Percentiles rank a stretch among this genome's conserved stretches.
phyloP scores from a whole-genome alignment of 2,888 invertebrate species.

The Trilocha varians region DNA sequence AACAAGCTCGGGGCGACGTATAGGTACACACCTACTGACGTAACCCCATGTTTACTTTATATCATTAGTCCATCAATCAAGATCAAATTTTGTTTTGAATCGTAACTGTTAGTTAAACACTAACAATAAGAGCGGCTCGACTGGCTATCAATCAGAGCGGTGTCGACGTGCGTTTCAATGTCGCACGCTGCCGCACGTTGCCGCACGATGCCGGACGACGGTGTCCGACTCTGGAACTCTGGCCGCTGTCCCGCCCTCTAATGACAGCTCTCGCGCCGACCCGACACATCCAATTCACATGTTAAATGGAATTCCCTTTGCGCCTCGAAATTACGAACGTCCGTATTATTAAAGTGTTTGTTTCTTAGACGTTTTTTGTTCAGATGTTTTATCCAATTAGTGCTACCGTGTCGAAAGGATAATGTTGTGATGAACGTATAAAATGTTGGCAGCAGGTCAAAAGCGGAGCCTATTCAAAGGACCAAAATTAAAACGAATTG shows the following conservation, averaged over 20 bases:
- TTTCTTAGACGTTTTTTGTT: slow-evolving; percentile 64
- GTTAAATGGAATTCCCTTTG: slow-evolving; percentile 70
- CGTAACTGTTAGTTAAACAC: slow-evolving; percentile 68
- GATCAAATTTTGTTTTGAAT: slow-evolving; percentile 62
- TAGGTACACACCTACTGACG: slow-evolving; percentile 40
- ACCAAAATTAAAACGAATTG: background rate
- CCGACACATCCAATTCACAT: slow-evolving; percentile 70
- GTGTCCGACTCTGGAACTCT: slow-evolving; percentile 1
- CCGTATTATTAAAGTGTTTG: slow-evolving; percentile 68
- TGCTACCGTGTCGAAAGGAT: slow-evolving; percentile 74
- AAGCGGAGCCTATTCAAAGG: slow-evolving; percentile 48
- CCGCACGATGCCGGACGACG: background rate
- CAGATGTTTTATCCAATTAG: slow-evolving; percentile 69
- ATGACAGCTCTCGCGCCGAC: slow-evolving; percentile 53
- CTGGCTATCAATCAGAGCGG: slow-evolving; percentile 57
- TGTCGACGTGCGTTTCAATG: slow-evolving; percentile 43
- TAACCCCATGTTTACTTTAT: slow-evolving; percentile 60
- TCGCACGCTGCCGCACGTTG: slow-evolving; percentile 19
- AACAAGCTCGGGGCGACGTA: slow-evolving; percentile 38
- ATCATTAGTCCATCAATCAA: slow-evolving; percentile 72
- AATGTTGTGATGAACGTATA: slow-evolving; percentile 62
- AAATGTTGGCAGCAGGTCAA: slow-evolving; percentile 58
- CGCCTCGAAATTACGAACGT: slow-evolving; percentile 59
- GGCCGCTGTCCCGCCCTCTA: slow-evolving; percentile 22
- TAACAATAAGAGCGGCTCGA: slow-evolving; percentile 49